A percentile compares a stretch with the other conserved stretches of the same genome.
Conservation (phyloP, 2,888 invertebrate genomes). For the Pilophorus perplexus region DNA sequence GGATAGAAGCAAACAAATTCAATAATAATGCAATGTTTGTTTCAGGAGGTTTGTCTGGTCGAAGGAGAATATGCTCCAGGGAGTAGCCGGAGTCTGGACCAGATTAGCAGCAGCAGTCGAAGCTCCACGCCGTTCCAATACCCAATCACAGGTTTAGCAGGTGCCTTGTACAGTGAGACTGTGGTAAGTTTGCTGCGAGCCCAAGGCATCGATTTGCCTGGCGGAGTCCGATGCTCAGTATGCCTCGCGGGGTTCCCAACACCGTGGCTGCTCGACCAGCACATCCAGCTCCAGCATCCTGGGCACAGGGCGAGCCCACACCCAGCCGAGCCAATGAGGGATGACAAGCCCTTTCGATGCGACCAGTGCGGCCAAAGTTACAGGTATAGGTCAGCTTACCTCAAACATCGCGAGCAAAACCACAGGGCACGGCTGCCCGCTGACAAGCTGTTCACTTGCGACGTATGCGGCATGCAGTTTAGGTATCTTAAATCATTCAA, state of each 20-base stretch:
- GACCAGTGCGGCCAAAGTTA: conserved; percentile 90
- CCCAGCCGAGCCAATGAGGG: conserved; percentile 52
- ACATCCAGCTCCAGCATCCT: conserved; percentile 80
- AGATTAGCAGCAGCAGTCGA: conserved; percentile 51
- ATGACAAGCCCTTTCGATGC: conserved; percentile 87
- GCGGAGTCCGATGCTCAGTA: conserved; percentile 65
- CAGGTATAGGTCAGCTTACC: conserved; percentile 79
- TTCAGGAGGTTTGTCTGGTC: conserved; percentile 49
- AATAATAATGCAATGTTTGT: background rate
- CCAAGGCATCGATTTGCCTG: conserved; percentile 41
- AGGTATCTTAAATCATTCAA: conserved; percentile 86
- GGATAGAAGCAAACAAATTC: too few species aligned
- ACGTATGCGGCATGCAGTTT: conserved; percentile 90
- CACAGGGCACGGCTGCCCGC: conserved; percentile 83
- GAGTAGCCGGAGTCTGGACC: conserved; percentile 46
- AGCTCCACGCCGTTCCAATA: conserved; percentile 61
- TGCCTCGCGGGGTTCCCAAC: conserved; percentile 85
- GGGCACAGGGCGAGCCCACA: conserved; percentile 51
- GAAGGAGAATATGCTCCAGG: conserved; percentile 49
- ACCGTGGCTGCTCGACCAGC: conserved; percentile 81
- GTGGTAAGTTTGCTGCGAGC: conserved; percentile 43
- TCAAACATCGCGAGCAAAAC: conserved; percentile 83
- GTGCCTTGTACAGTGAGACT: conserved; percentile 48
- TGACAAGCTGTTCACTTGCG: conserved; percentile 85
- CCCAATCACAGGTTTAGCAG: conserved; percentile 52